A percentile compares a stretch with the other conserved stretches of the same genome.
Conservation (phyloP, 2,113 vertebrate genomes). For the Leucopsar rothschildi region DNA sequence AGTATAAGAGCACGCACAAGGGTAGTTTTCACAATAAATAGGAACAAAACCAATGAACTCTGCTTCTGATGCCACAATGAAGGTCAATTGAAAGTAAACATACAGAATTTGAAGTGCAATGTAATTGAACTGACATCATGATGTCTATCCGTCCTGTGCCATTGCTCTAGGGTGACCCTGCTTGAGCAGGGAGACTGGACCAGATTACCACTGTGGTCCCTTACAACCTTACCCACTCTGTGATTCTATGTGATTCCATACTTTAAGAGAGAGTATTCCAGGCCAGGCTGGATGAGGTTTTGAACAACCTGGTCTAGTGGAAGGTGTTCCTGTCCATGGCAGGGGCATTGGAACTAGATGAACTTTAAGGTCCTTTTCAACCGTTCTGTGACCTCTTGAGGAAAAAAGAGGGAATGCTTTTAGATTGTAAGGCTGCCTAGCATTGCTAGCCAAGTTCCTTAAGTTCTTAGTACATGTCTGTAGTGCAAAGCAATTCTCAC, state of each 20-base stretch:
- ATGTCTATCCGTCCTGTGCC: not conserved
- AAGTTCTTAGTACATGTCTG: not conserved
- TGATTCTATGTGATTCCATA: not conserved
- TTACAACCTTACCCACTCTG: not conserved
- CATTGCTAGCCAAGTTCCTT: not conserved
- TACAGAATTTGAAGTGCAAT: not conserved
- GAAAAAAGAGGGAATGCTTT: not conserved
- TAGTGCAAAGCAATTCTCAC: not conserved
- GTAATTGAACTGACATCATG: not conserved
- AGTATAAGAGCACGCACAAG: rapidly evolving
- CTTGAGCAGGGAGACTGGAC: not conserved
- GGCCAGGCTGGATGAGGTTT: not conserved
- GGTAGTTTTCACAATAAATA: not conserved
- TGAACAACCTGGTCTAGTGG: not conserved
- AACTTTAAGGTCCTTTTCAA: not conserved
- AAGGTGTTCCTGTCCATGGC: not conserved
- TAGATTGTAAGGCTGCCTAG: not conserved
- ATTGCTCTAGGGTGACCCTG: not conserved
- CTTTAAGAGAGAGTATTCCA: not conserved
- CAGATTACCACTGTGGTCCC: not conserved
- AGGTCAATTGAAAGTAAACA: not conserved
- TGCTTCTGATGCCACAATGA: not conserved
- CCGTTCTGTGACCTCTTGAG: not conserved
- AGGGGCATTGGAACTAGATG: not conserved
- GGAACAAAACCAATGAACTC: not conserved